Evolutionary conservation across 2,888 invertebrate genomes (phyloP).

Genomic region (Colletes collaris): DNA sequence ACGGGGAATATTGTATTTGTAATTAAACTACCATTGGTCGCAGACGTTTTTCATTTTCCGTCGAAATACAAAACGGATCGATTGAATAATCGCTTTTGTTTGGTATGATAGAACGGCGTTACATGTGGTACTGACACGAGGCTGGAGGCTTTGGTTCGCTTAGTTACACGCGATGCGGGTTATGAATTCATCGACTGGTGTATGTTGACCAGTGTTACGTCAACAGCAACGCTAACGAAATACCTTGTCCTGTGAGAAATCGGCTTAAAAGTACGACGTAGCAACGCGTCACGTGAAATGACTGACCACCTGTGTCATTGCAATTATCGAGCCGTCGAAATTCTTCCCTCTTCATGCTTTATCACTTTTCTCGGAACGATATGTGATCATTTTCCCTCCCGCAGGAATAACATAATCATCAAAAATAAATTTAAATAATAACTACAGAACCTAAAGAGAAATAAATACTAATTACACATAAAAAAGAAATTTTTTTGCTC

Average conservation of each 20-base stretch:
- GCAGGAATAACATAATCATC: too few relatives aligned
- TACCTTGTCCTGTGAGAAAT: conserved; percentile 49
- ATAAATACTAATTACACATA: too few relatives aligned
- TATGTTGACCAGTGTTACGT: conserved; percentile 36
- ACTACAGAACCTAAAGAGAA: too few relatives aligned
- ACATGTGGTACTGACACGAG: conserved; percentile 38
- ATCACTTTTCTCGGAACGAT: neutral
- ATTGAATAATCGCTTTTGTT: conserved; percentile 37
- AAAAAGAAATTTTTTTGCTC: too few relatives aligned
- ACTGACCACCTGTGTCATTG: conserved; percentile 21
- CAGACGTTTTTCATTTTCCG: neutral
- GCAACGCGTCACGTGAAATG: conserved; percentile 14
- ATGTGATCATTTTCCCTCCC: too few relatives aligned
- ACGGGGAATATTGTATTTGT: too few relatives aligned
- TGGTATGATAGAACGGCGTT: conserved; percentile 41
- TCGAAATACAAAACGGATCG: conserved; percentile 26
- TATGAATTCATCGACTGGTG: conserved; percentile 40
- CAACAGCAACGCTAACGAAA: conserved; percentile 29
- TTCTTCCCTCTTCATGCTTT: neutral
- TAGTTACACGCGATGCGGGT: conserved; percentile 29
- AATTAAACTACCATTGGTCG: neutral
- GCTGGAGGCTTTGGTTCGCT: conserved; percentile 22
- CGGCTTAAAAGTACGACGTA: conserved; percentile 49
- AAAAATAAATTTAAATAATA: too few relatives aligned
- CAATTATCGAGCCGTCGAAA: conserved; percentile 27